Conservation (phyloP, 2,888 invertebrate genomes). For the Chrysolina oricalcia region DNA sequence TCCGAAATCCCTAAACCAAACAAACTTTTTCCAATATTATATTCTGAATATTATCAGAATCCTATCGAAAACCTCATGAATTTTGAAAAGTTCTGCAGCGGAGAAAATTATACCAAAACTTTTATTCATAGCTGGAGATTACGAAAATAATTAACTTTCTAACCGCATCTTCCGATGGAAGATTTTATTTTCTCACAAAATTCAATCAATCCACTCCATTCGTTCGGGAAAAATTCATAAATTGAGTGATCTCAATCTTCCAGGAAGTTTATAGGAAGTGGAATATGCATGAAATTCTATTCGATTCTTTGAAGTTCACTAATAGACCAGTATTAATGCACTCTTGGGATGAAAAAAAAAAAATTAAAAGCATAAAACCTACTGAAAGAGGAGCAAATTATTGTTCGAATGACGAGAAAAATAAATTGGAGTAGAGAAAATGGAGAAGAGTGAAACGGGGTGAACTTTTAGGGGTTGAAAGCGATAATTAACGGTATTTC, state of each 20-base stretch:
- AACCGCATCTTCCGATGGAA: neutral
- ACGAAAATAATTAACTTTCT: neutral
- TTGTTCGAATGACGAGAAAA: too few species aligned
- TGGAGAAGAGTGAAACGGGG: too few species aligned
- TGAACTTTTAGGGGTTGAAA: too few species aligned
- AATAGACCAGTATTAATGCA: too few species aligned
- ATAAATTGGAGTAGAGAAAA: too few species aligned
- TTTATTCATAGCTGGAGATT: neutral
- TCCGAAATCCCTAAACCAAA: neutral
- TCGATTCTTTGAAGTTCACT: neutral
- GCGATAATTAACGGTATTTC: too few species aligned
- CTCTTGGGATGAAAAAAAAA: too few species aligned
- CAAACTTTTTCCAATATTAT: neutral
- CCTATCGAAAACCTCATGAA: neutral
- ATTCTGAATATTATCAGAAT: neutral
- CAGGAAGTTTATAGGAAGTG: neutral
- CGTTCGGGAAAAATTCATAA: neutral
- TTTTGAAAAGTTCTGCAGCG: neutral
- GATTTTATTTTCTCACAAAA: neutral
- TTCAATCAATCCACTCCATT: neutral
- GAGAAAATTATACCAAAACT: neutral
- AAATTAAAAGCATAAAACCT: too few species aligned
- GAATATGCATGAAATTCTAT: neutral
- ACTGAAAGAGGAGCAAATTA: too few species aligned
- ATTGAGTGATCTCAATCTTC: neutral